Percentiles rank a stretch among this genome's conserved stretches.
These are phyloP conservation scores for Myotis davidii DNA, from an alignment of 2,113 vertebrate genomes.

Conservation along the genomic window DNA sequence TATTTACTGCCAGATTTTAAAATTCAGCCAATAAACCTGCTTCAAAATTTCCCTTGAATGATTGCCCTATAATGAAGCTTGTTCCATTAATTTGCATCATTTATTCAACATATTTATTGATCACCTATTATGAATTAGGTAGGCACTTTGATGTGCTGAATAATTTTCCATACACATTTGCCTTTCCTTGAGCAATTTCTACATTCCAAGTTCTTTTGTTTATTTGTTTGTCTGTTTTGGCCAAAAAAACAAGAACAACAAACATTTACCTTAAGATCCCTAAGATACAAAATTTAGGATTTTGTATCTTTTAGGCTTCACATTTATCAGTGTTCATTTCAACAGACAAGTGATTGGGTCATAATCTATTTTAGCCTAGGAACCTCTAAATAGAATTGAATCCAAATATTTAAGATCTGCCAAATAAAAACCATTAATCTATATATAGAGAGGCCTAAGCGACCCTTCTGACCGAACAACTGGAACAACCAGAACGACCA, in stretches of 20 bases:
- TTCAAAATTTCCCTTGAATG: background rate
- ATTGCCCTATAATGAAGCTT: background rate
- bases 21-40: background rate
- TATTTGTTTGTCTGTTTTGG: background rate
- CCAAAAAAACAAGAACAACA: background rate
- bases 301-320: background rate
- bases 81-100: background rate
- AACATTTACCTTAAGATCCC: background rate
- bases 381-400: background rate
- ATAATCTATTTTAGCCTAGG: background rate
- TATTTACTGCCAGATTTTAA: constrained; percentile 34
- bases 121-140: background rate
- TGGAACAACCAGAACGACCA: too few relatives aligned
- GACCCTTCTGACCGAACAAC: accelerated
- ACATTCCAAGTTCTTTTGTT: background rate
- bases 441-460: too few relatives aligned
- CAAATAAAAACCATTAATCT: background rate
- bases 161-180: background rate
- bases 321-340: background rate
- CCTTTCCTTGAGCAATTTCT: constrained; percentile 32
- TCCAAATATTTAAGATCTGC: background rate
- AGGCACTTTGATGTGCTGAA: background rate
- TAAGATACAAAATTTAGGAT: background rate
- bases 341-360: background rate
- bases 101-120: constrained; percentile 20